Evolutionary conservation across 2,888 invertebrate species (phyloP).

Genomic region (Biston betularia): DNA sequence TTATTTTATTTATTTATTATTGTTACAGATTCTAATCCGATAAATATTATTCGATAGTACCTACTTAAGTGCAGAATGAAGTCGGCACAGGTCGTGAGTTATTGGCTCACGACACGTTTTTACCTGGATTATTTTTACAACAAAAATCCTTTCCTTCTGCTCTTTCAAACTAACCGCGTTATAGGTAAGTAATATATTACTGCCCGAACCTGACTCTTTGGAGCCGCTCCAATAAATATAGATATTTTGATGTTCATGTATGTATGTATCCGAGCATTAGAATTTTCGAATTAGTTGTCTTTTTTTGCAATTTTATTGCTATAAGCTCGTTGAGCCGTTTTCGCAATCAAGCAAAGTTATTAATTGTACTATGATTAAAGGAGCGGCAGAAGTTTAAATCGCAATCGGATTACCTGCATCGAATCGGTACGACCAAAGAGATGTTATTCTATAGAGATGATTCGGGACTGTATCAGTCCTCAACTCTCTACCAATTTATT

Average conservation of each 20-base stretch:
- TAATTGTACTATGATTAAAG: constrained; percentile 8
- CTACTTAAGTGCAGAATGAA: constrained; percentile 65
- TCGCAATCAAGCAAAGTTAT: constrained; percentile 27
- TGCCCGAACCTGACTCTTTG: constrained; percentile 49
- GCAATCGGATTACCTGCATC: constrained; percentile 22
- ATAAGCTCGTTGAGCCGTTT: constrained; percentile 2
- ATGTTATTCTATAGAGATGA: too few species aligned
- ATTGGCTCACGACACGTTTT: constrained; percentile 65
- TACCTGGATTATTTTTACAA: constrained; percentile 80
- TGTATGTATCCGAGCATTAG: too few species aligned
- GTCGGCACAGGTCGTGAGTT: constrained; percentile 62
- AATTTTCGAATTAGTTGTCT: too few species aligned
- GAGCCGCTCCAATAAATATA: constrained; percentile 38
- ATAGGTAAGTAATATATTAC: constrained; percentile 11
- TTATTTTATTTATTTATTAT: background rate
- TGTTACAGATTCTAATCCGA: background rate
- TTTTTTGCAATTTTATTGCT: constrained; percentile 4
- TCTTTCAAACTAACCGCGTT: constrained; percentile 50
- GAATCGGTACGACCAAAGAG: constrained; percentile 8
- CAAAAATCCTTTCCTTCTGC: constrained; percentile 58
- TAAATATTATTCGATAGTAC: constrained; percentile 58
- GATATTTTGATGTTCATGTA: constrained; percentile 28
- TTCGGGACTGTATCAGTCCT: too few species aligned
- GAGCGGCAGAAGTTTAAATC: constrained; percentile 18
- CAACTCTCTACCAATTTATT: too few species aligned